Conservation (phyloP, 2,888 invertebrate species). For the Stegophylla sp. region DNA sequence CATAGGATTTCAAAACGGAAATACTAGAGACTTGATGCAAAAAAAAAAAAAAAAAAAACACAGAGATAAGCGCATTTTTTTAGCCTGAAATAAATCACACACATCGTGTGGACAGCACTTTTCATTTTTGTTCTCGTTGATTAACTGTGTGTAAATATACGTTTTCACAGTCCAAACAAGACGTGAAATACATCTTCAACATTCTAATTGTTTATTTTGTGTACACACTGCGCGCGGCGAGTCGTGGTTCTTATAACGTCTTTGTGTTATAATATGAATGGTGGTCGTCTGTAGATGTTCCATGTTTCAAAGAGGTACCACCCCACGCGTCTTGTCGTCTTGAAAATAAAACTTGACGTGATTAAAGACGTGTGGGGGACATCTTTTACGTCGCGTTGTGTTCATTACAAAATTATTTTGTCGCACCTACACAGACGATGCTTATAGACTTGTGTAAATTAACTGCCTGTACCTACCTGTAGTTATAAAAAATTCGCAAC, state of each 20-base stretch:
- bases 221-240: neutral
- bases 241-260: neutral
- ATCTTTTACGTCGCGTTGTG: neutral
- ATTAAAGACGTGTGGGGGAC: neutral
- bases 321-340: too few species aligned
- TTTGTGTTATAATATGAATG: neutral
- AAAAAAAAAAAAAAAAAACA: too few species aligned
- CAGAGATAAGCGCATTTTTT: neutral
- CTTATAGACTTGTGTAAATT: neutral
- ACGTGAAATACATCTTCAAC: neutral
- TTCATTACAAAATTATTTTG: conserved; percentile 48
- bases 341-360: neutral
- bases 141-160: conserved; percentile 21
- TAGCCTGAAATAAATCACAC: conserved; percentile 3
- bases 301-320: neutral
- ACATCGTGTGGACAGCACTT: neutral
- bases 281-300: too few species aligned
- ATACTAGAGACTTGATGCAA: too few species aligned
- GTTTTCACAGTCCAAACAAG: conserved; percentile 23
- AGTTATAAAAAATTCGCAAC: conserved; percentile 20
- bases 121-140: conserved; percentile 8
- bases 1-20: too few species aligned
- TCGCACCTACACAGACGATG: neutral
- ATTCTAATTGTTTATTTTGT: conserved; percentile 33
- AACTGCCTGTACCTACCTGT: neutral